Evolutionary conservation across 2,888 invertebrate species (phyloP), one percentile per base, ranked within the genome.

Genomic region (Athrips mouffetella): DNA sequence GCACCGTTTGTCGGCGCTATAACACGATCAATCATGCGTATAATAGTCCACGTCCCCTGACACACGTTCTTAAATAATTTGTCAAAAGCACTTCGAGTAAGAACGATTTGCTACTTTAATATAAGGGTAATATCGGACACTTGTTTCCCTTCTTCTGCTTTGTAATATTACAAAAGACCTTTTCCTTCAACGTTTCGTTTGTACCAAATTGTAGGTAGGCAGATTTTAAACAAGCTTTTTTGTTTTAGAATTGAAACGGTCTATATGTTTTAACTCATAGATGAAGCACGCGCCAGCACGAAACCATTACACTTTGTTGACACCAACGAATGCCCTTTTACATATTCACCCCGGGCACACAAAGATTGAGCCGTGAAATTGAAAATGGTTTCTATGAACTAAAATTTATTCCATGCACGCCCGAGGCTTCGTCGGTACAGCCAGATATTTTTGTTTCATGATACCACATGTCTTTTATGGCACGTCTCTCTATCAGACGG

Each of bases 61-160:
- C 78, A 82, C 87, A 87, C 86, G 87, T 86, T 74, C 86, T 82
- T 81, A 81, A 85, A 86, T 87, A 86, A 88, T 88, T 88, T 88
- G 86, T 88, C 87, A 88, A 76, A 78, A 83, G 69, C 44, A 25
- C 27, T 29, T 20, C 23, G 41, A 39, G 15, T 45, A 37, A 29
- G 45, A 16, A 25, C 45, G 30, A 51, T 29, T n/a, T n/a, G n/a
- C n/a, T n/a, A n/a, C n/a, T n/a, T n/a, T n/a, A n/a, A 64, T 70
- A 65, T 70, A 73, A 76, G 74, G n/a, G n/a, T n/a, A n/a, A 11
- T 37, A 18, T 33, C 16, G 16, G 33, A 37, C 18, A 37, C n/a
- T 37, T 21, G 13, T 21, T 37, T n/a, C n/a, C n/a, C n/a, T n/a
- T n/a, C n/a, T n/a, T n/a, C 21, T 3, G 1, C 21, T 35, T 35